Conservation (phyloP, 2,113 vertebrate genomes). For the Microtus oregoni region DNA sequence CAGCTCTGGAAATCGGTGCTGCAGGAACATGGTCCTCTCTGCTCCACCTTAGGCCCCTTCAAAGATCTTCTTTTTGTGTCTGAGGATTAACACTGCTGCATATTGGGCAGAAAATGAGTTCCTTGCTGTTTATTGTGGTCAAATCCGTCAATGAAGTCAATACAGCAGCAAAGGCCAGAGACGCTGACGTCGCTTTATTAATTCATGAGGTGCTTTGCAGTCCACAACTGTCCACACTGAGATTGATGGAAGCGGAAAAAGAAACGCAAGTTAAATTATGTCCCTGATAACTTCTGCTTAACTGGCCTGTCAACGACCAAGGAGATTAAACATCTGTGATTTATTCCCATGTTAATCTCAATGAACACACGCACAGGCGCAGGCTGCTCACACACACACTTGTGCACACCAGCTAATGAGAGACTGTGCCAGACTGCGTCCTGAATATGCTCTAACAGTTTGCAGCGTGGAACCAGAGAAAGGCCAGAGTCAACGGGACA, state of each 20-base stretch:
- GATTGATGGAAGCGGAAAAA: conserved; percentile 60
- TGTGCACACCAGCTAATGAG: background rate
- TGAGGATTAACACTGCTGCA: conserved; percentile 52
- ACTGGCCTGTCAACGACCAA: conserved; percentile 45
- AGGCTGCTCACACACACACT: background rate
- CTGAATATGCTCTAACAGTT: background rate
- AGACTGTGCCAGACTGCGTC: background rate
- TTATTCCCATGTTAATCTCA: conserved; percentile 63
- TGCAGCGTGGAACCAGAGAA: background rate
- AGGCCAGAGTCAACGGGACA: background rate
- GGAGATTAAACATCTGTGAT: conserved; percentile 66
- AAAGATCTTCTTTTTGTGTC: conserved; percentile 2
- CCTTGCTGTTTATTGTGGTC: conserved; percentile 70
- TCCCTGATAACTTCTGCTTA: conserved; percentile 74
- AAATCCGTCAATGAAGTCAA: conserved; percentile 73
- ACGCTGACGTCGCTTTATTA: conserved; percentile 61
- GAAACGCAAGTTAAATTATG: conserved; percentile 55
- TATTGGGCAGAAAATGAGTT: conserved; percentile 72
- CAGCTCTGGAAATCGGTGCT: background rate
- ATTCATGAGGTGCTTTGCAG: conserved; percentile 73
- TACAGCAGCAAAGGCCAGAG: conserved; percentile 43
- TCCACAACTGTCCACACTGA: conserved; percentile 38
- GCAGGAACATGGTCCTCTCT: background rate
- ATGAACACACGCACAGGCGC: background rate
- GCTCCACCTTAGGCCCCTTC: background rate